Evolutionary conservation across 2,797 vertebrate genomes (phyloP).

Genomic region (Rhynchonycteris naso): DNA sequence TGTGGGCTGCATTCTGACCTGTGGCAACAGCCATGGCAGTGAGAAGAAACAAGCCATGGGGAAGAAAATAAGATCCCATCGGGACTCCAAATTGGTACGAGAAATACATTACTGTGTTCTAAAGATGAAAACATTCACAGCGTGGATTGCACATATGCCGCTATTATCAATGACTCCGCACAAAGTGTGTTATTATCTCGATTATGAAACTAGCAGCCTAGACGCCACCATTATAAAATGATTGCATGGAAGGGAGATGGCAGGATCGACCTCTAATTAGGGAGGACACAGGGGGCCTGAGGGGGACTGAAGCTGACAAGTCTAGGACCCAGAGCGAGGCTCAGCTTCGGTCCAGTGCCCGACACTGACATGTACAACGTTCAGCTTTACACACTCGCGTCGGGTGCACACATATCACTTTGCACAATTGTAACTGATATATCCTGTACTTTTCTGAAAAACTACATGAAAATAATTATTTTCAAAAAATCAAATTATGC

Average conservation of each 20-base stretch:
- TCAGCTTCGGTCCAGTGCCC: background rate
- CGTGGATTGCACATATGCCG: conserved; percentile 43
- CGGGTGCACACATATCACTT: fast-evolving
- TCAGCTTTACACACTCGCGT: background rate
- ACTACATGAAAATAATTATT: background rate
- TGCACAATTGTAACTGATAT: background rate
- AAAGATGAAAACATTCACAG: conserved; percentile 57
- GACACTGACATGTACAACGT: fast-evolving
- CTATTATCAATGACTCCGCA: conserved; percentile 55
- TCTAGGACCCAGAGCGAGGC: background rate
- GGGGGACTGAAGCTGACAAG: background rate
- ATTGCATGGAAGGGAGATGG: conserved; percentile 35
- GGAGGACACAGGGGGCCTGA: background rate
- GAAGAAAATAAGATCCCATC: conserved; percentile 16
- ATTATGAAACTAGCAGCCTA: conserved; percentile 75
- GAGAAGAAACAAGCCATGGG: background rate
- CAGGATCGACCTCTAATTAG: background rate
- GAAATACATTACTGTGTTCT: conserved; percentile 35
- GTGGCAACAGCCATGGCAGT: fast-evolving
- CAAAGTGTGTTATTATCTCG: conserved; percentile 67
- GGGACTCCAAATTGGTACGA: conserved; percentile 40
- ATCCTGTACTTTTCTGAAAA: background rate
- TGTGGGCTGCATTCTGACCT: fast-evolving
- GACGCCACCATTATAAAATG: conserved; percentile 49
- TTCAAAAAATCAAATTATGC: background rate